Evolutionary conservation across 2,113 vertebrate genomes (phyloP).

Genomic region (Nycticorax nycticorax): DNA sequence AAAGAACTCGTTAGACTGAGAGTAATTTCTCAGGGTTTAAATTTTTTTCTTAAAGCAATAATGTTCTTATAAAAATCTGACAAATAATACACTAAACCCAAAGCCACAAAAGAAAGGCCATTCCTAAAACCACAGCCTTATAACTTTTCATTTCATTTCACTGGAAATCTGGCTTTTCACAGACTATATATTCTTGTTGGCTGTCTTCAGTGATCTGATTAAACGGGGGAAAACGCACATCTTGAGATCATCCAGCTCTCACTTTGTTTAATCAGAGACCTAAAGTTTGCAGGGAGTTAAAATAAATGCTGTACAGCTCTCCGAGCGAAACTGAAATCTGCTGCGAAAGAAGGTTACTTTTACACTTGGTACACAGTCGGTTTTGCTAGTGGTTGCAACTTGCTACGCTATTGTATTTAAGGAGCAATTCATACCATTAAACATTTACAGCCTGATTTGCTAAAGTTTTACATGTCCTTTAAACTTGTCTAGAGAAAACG

Average conservation of each 20-base stretch:
- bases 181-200: neutral
- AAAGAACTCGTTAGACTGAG: constrained; percentile 95
- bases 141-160: constrained; percentile 54
- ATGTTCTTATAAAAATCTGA: constrained; percentile 80
- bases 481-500: neutral
- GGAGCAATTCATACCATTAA: constrained; percentile 43
- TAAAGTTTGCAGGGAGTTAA: constrained; percentile 69
- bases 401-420: neutral
- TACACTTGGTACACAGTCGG: neutral
- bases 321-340: neutral
- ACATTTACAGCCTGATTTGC: constrained; percentile 4
- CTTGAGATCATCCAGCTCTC: constrained; percentile 4
- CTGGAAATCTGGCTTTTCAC: constrained; percentile 33
- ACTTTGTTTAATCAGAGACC: constrained; percentile 41
- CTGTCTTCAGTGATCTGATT: constrained; percentile 16
- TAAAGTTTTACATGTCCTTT: constrained; percentile 9
- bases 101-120: constrained; percentile 61
- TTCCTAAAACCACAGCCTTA: constrained; percentile 1
- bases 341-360: constrained; percentile 8
- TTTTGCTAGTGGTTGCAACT: constrained; percentile 39
- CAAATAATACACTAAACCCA: constrained; percentile 69
- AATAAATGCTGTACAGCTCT: constrained; percentile 30
- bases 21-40: constrained; percentile 94
- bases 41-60: constrained; percentile 90
- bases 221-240: neutral